phyloP scores from a whole-genome alignment of 92 coral and sea anemone genomes.

The Zoanthus sansibaricus region DNA sequence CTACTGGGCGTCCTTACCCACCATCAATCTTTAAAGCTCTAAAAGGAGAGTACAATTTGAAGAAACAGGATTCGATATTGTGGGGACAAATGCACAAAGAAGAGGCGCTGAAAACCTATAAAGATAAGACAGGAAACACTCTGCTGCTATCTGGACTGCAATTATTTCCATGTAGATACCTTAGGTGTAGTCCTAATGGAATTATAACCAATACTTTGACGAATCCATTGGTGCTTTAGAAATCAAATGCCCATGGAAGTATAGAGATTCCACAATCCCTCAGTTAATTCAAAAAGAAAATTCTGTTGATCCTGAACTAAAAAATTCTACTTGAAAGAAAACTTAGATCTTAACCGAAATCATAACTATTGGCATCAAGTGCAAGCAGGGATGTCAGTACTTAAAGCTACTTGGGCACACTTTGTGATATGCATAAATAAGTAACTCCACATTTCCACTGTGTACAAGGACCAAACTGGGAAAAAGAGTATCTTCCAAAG shows the following conservation, averaged over 20 bases:
- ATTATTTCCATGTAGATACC: slow-evolving; percentile 55
- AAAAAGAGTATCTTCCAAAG: slow-evolving; percentile 24
- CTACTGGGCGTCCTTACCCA: slow-evolving; percentile 30
- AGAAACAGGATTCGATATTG: slow-evolving; percentile 40
- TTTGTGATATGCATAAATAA: slow-evolving; percentile 32
- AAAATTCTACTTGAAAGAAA: slow-evolving; percentile 17
- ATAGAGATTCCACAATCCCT: slow-evolving; percentile 42
- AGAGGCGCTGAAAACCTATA: slow-evolving; percentile 29
- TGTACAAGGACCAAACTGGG: slow-evolving; percentile 13
- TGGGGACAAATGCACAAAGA: slow-evolving; percentile 58
- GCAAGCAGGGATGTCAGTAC: slow-evolving; percentile 43
- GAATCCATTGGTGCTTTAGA: slow-evolving; percentile 27
- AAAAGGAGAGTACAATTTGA: slow-evolving; percentile 35
- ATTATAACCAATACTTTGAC: slow-evolving; percentile 28
- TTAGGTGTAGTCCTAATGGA: slow-evolving; percentile 50
- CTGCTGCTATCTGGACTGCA: slow-evolving; percentile 17
- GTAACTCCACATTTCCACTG: slow-evolving; percentile 39
- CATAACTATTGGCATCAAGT: slow-evolving; percentile 48
- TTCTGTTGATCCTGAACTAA: background rate
- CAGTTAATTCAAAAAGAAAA: slow-evolving; percentile 30
- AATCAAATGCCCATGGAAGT: slow-evolving; percentile 53
- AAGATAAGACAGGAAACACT: slow-evolving; percentile 35
- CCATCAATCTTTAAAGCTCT: slow-evolving; percentile 37
- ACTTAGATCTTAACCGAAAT: slow-evolving; percentile 13
- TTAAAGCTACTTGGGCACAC: slow-evolving; percentile 48